A percentile compares a stretch with the other conserved stretches of the same genome.
Conservation (phyloP, 2,113 vertebrate species). For the Pluvialis apricaria region DNA sequence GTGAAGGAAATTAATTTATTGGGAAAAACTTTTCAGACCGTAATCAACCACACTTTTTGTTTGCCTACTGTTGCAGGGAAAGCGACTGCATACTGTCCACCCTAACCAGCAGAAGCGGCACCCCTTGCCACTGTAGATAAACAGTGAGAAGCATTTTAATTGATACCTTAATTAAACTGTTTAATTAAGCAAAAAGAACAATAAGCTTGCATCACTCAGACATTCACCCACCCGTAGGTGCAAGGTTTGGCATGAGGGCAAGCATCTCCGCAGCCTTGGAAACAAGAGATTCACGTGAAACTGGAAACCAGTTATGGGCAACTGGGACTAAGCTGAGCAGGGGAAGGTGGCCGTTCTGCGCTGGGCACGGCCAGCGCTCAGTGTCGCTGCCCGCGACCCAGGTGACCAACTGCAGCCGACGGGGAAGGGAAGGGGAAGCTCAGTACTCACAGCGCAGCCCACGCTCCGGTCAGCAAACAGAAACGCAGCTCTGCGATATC, state of each 20-base stretch:
- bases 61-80: neutral
- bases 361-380: neutral
- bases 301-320: neutral
- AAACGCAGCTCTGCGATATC: neutral
- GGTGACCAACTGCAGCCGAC: fast-evolving
- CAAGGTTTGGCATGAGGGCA: neutral
- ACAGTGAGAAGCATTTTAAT: neutral
- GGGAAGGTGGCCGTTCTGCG: neutral
- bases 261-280: neutral
- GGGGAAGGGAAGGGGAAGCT: neutral
- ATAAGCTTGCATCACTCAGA: neutral
- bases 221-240: neutral
- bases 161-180: neutral
- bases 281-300: neutral
- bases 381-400: fast-evolving
- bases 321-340: neutral
- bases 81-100: neutral
- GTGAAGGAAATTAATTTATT: conserved; percentile 20
- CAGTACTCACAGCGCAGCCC: neutral
- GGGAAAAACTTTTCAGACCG: neutral
- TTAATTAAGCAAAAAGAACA: neutral
- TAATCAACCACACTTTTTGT: neutral
- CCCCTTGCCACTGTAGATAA: neutral
- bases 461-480: fast-evolving
- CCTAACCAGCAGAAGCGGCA: neutral